Base-by-base conservation (phyloP, 2,888 invertebrate genomes). In the Phyllotreta cruciferae region DNA sequence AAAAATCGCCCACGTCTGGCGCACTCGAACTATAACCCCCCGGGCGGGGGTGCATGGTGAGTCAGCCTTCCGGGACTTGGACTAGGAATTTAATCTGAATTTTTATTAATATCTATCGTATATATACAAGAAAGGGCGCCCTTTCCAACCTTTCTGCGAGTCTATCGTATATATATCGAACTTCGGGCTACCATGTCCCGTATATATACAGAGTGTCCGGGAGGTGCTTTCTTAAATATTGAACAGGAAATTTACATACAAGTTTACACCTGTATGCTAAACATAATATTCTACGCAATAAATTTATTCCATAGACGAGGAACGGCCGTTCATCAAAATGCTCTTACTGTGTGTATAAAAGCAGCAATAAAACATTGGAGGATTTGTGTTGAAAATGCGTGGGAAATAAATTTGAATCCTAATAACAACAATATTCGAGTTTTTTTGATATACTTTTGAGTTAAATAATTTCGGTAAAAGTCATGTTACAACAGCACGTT, bases 241-340 rank as follows among this genome's bases (percentile, higher is more conserved):
- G 8, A 9, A 13, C 24, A 39, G 34, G 6, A 57, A 47, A 49
- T 57, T 57, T 57, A 57, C 57, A 57, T 57, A 57, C 24, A 39
- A 57, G 24, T 57, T 57, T 57, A 57, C 57, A 57, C 57, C 57
- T 57, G 57, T 57, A 57, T 57, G 57, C 49, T 57, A 57, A 57
- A 49, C 57, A 10, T 49, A 49, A 39, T 49, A 49, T 57, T 57
- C 49, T 38, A 49, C 39, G 2, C 7, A 47, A 57, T 39, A 49
- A 39, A 49, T 49, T 39, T 39, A 11, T 49, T 8, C 7, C 10
- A 7, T 24, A 24, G 11, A 7, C 35, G 3, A 35, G 36, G 39
- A 49, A 39, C 39, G 39, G 47, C 41, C 13, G 35, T 49, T 24
- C 9, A 10, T 24, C 57, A 57, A 47, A 47, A 47, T 14, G n/a